phyloP scores from a whole-genome alignment of 2,888 invertebrate species.

The Thyatira batis region DNA sequence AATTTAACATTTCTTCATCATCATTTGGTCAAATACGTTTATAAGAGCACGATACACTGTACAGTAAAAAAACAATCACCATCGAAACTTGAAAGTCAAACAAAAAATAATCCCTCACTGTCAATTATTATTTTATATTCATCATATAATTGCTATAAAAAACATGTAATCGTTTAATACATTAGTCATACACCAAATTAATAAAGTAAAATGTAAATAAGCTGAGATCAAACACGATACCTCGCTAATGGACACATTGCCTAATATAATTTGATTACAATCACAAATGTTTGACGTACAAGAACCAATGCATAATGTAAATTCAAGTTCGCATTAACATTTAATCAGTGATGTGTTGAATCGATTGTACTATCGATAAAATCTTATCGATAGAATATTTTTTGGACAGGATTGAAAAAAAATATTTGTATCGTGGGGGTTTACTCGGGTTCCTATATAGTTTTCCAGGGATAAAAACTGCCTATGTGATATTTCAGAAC shows the following conservation, averaged over 20 bases:
- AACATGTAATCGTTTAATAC: background rate
- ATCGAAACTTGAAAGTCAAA: too few species aligned
- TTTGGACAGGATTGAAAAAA: too few species aligned
- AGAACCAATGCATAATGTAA: background rate
- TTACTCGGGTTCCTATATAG: too few species aligned
- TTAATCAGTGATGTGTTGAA: background rate
- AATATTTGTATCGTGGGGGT: background rate
- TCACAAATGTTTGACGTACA: constrained; percentile 2
- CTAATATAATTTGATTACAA: constrained; percentile 1
- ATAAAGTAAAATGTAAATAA: background rate
- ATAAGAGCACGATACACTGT: too few species aligned
- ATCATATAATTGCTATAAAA: background rate
- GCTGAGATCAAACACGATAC: background rate
- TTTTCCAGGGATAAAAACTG: too few species aligned
- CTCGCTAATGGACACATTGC: background rate
- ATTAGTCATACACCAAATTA: background rate
- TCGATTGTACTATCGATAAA: background rate
- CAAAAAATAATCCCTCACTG: too few species aligned
- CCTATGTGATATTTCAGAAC: too few species aligned
- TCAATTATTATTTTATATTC: background rate
- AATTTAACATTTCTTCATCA: too few species aligned
- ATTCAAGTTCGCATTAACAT: background rate
- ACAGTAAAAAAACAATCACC: too few species aligned
- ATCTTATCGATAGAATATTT: background rate
- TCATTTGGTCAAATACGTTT: too few species aligned